Percentiles rank a stretch among this genome's conserved stretches.
These are phyloP conservation scores for Mnemiopsis leidyi DNA, from an alignment of 37 sponge, comb jelly and placozoan genomes.

Conservation along the genomic window DNA sequence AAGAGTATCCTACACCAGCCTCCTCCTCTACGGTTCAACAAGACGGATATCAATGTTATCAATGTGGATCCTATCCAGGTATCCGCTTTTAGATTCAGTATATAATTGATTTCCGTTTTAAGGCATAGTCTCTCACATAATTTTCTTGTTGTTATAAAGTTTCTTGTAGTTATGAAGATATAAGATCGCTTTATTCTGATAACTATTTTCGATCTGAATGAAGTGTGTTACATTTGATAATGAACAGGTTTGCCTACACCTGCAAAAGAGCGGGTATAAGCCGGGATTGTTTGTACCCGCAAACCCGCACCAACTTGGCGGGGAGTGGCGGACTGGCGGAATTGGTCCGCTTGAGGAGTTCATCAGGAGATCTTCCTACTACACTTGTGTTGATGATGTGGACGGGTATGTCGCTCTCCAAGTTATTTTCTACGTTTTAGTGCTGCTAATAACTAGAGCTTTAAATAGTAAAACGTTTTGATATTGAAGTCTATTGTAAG, in stretches of 20 bases:
- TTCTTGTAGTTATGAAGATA: neutral
- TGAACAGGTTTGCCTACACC: slow-evolving; percentile 42
- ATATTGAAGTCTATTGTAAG: too few relatives aligned
- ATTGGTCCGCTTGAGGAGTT: slow-evolving; percentile 62
- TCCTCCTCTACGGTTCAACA: slow-evolving; percentile 45
- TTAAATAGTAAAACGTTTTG: too few relatives aligned
- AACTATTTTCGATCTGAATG: too few relatives aligned
- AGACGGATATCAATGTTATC: slow-evolving; percentile 58
- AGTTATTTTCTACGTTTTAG: neutral
- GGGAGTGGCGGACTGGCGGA: slow-evolving; percentile 60
- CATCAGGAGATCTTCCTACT: slow-evolving; percentile 17
- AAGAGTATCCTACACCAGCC: slow-evolving; percentile 38
- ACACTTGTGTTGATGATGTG: slow-evolving; percentile 55
- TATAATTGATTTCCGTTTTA: neutral
- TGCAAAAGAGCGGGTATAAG: slow-evolving; percentile 49
- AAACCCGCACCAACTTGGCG: neutral
- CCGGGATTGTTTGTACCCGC: slow-evolving; percentile 58
- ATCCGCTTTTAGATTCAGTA: neutral
- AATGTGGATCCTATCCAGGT: slow-evolving; percentile 49
- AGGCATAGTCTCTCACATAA: neutral
- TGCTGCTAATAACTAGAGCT: too few relatives aligned
- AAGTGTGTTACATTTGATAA: too few relatives aligned
- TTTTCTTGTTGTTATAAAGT: neutral
- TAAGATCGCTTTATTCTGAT: too few relatives aligned
- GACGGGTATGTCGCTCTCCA: slow-evolving; percentile 24